Evolutionary conservation across 2,888 invertebrate genomes (phyloP).

Genomic region (Heteromurus nitidus): DNA sequence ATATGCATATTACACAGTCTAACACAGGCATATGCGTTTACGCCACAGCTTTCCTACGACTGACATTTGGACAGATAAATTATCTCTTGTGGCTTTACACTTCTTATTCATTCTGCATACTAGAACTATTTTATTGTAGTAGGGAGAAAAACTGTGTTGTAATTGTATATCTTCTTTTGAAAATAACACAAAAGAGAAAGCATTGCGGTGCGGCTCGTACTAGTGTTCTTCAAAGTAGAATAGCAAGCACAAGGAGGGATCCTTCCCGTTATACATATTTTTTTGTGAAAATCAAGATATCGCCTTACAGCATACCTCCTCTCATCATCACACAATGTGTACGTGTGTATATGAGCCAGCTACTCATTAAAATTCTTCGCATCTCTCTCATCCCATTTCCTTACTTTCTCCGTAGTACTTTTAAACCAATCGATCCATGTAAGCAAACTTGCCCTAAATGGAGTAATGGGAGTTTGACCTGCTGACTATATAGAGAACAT

Average conservation of each 20-base stretch:
- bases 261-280: too few species aligned
- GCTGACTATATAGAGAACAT: neutral
- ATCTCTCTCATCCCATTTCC: neutral
- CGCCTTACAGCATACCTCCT: too few species aligned
- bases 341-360: neutral
- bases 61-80: constrained; percentile 68
- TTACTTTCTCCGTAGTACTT: constrained; percentile 21
- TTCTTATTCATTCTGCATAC: constrained; percentile 41
- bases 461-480: neutral
- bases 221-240: too few species aligned
- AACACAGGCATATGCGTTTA: neutral
- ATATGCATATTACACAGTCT: neutral
- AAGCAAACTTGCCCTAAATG: neutral
- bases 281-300: too few species aligned
- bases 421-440: constrained; percentile 29
- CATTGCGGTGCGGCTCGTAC: too few species aligned
- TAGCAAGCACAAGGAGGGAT: too few species aligned
- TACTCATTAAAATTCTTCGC: constrained; percentile 31
- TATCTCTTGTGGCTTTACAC: constrained; percentile 63
- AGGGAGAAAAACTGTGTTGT: neutral
- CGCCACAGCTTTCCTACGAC: constrained; percentile 30
- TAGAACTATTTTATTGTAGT: neutral
- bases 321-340: too few species aligned
- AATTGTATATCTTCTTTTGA: too few species aligned
- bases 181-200: neutral